These are phyloP conservation scores for Silurus lanzhouensis DNA, from an alignment of 2,797 vertebrate genomes.

Conservation along the genomic window DNA sequence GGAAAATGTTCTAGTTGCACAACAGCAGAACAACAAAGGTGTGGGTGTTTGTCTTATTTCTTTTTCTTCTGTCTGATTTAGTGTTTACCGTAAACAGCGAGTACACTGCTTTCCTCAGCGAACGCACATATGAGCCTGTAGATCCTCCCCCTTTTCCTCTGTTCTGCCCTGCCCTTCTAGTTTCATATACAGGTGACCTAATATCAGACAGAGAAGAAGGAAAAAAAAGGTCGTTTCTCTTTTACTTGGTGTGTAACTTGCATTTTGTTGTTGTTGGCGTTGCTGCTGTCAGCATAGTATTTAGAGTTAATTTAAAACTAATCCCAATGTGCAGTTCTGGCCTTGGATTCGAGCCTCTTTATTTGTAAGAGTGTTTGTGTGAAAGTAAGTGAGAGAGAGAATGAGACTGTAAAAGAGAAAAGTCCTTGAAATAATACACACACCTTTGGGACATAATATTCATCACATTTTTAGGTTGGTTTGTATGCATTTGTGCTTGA, in stretches of 20 bases:
- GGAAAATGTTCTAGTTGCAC: slow-evolving; percentile 72
- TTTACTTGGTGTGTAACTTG: slow-evolving; percentile 88
- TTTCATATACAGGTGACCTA: slow-evolving; percentile 73
- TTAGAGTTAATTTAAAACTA: slow-evolving; percentile 95
- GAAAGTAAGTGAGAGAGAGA: slow-evolving; percentile 17
- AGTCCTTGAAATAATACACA: slow-evolving; percentile 40
- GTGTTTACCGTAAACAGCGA: slow-evolving; percentile 55
- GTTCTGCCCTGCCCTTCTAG: slow-evolving; percentile 51
- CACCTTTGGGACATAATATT: slow-evolving; percentile 55
- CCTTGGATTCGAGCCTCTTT: slow-evolving; percentile 50
- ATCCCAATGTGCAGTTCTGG: slow-evolving; percentile 75
- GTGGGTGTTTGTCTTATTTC: slow-evolving; percentile 63
- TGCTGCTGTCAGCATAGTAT: slow-evolving; percentile 82
- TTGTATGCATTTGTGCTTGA: slow-evolving; percentile 81
- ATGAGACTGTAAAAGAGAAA: slow-evolving; percentile 23
- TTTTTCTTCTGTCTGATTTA: slow-evolving; percentile 57
- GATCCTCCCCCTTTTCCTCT: slow-evolving; percentile 52
- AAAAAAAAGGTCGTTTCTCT: slow-evolving; percentile 74
- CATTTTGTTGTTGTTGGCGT: slow-evolving; percentile 62
- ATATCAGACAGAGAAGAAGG: slow-evolving; percentile 64
- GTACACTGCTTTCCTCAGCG: slow-evolving; percentile 45
- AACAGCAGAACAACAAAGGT: slow-evolving; percentile 69
- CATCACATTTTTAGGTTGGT: slow-evolving; percentile 72
- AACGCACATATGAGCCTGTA: slow-evolving; percentile 51
- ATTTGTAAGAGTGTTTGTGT: slow-evolving; percentile 31